phyloP scores from a whole-genome alignment of 2,888 invertebrate species.

The Pammene aurita region DNA sequence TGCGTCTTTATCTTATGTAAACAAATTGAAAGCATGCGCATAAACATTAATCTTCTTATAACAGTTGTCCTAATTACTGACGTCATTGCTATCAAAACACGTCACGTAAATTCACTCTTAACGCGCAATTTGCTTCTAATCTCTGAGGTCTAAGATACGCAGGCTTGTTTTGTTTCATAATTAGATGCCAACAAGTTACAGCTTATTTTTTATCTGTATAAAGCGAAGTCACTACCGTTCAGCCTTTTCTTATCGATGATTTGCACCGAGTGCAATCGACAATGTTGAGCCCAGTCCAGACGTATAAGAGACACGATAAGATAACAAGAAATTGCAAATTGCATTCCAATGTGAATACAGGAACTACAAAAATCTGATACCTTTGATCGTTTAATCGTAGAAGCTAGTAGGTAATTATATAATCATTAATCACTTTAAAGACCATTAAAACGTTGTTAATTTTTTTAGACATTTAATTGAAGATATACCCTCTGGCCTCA shows the following conservation, averaged over 20 bases:
- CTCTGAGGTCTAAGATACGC: conserved; percentile 6
- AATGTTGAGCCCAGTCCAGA: conserved; percentile 11
- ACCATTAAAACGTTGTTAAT: too few species aligned
- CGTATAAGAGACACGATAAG: conserved; percentile 19
- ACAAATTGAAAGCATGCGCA: conserved; percentile 32
- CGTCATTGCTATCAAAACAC: conserved; percentile 56
- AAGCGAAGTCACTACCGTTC: conserved; percentile 21
- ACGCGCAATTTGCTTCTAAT: conserved; percentile 35
- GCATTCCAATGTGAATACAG: conserved; percentile 3
- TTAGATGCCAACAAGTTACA: conserved; percentile 17
- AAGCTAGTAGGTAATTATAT: not conserved
- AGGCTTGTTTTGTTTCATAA: conserved; percentile 30
- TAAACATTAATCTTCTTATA: conserved; percentile 36
- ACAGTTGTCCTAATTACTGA: conserved; percentile 49
- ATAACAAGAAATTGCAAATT: conserved; percentile 1
- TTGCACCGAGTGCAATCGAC: conserved; percentile 7
- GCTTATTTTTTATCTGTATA: conserved; percentile 24
- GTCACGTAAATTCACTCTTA: conserved; percentile 42
- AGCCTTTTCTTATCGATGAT: conserved; percentile 27
- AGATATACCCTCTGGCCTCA: too few species aligned
- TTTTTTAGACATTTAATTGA: too few species aligned
- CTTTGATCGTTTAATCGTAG: conserved; percentile 49
- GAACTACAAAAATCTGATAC: conserved; percentile 48
- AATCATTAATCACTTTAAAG: too few species aligned
- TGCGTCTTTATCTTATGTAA: conserved; percentile 33